Evolutionary conservation across 2,113 vertebrate genomes (phyloP).

Genomic region (Reinhardtius hippoglossoides): DNA sequence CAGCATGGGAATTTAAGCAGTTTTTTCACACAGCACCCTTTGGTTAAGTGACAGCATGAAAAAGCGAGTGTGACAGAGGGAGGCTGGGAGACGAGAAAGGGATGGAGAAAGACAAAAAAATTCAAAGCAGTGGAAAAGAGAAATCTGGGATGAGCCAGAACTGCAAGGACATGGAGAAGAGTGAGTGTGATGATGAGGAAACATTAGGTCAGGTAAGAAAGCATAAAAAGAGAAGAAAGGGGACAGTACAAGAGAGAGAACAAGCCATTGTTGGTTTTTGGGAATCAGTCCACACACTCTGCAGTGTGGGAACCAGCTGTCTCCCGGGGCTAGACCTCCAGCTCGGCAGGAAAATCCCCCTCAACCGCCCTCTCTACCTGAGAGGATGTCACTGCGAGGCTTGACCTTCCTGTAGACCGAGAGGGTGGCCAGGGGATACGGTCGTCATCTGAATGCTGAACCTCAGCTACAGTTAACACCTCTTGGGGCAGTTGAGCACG

Average conservation of each 20-base stretch:
- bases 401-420: conserved; percentile 47
- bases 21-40: conserved; percentile 10
- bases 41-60: conserved; percentile 16
- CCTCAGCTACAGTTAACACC: conserved; percentile 37
- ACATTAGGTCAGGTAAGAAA: background rate
- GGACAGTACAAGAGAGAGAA: background rate
- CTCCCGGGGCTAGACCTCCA: conserved; percentile 56
- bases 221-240: conserved; percentile 1
- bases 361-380: conserved; percentile 9
- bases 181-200: background rate
- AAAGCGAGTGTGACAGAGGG: background rate
- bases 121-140: background rate
- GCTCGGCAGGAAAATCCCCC: conserved; percentile 36
- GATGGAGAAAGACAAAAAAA: background rate
- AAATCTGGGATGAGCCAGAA: background rate
- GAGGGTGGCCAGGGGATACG: conserved; percentile 32
- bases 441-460: conserved; percentile 56
- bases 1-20: conserved; percentile 21
- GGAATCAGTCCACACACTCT: conserved; percentile 43
- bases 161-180: background rate
- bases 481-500: background rate
- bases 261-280: conserved; percentile 18
- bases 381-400: conserved; percentile 53
- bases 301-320: conserved; percentile 65
- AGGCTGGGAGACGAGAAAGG: conserved; percentile 3